These are phyloP conservation scores for Callipepla squamata DNA, from an alignment of 2,113 vertebrate genomes.

Conservation along the genomic window DNA sequence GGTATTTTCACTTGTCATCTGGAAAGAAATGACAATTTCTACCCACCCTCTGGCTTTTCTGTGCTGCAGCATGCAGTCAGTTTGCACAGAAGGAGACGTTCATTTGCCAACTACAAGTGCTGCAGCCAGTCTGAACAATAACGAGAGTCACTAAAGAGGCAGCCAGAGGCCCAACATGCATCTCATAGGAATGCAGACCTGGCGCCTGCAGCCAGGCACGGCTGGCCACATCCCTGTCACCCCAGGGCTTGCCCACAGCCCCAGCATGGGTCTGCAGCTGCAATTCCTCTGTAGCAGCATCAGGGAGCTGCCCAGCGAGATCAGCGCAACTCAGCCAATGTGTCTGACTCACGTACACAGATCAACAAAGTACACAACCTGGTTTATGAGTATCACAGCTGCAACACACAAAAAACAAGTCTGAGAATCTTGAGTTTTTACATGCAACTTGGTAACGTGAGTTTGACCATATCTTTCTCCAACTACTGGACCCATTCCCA, in stretches of 20 bases:
- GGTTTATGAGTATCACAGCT: neutral
- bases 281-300: neutral
- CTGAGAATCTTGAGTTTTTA: neutral
- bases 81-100: neutral
- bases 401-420: accelerated
- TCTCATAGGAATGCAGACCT: neutral
- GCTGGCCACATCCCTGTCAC: neutral
- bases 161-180: neutral
- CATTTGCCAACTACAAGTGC: neutral
- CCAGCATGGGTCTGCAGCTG: neutral
- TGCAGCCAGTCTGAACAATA: neutral
- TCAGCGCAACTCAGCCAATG: neutral
- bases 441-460: neutral
- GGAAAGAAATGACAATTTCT: neutral
- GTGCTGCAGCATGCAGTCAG: neutral
- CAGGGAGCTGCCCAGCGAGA: neutral
- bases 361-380: neutral
- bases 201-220: accelerated
- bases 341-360: neutral
- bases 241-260: neutral
- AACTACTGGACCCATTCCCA: neutral
- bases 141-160: neutral
- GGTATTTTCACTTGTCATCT: neutral
- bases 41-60: neutral
- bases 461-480: neutral